Base-by-base conservation (phyloP, 2,888 invertebrate genomes). In the Colostygia pectinataria region DNA sequence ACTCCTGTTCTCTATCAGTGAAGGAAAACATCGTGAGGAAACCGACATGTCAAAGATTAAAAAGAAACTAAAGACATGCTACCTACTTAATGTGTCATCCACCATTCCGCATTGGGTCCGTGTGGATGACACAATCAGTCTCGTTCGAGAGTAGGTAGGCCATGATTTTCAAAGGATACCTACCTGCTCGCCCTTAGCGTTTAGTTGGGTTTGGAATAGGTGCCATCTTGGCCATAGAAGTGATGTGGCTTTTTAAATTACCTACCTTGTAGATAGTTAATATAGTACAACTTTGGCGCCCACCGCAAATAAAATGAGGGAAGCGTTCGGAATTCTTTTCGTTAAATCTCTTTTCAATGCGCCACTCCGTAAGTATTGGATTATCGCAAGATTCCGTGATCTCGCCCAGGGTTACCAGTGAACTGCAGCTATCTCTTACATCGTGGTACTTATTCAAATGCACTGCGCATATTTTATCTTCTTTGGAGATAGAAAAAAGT, bases 351-450 rank as follows among this genome's bases (percentile, higher is more conserved):
- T 39, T 60, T 12, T 40, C 37, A 5, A 85, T 64, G 0, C 57
- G 56, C 68, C 73, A 77, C 23, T 54, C 57, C 0, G 85, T 85
- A 13, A 70, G 64, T 0, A 82, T 75, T 0, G 83, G 83, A 46
- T 84, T 78, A 31, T 74, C 68, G 38, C 84, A 85, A 0, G 55
- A 54, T 0, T 54, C 53, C 15, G 63, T 58, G 3, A 85, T 24
- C 12, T 80, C 74, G 0, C 47, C 43, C 0, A 70, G 63, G 3
- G 56, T 68, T 1, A 76, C 63, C 0, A 56, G 20, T 0, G 51
- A 45, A 0, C 75, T 73, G 37, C 82, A 83, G 0, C 38, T 1
- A 39, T 13, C 32, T 23, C 28, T 37, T 3, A 10, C 14, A 13
- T 51, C 9, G 28, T 45, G 12, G 13, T 41, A 45, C 24, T 51